Percentiles rank a stretch among this genome's conserved stretches.
phyloP scores from a whole-genome alignment of 2,797 vertebrate genomes.

The Takifugu rubripes region DNA sequence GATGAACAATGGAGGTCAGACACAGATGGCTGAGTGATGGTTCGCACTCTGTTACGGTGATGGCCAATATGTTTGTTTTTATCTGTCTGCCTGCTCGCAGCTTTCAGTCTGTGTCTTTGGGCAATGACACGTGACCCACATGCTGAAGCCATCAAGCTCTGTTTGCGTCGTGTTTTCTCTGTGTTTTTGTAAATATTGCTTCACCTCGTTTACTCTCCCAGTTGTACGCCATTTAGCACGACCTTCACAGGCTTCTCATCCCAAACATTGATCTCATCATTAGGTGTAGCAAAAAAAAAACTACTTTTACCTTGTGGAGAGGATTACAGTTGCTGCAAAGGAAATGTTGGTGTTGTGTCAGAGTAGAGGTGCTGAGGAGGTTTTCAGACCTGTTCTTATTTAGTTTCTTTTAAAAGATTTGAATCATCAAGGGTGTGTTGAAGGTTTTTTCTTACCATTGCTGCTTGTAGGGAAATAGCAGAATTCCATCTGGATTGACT shows the following conservation, averaged over 20 bases:
- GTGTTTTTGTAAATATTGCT: neutral
- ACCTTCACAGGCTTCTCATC: neutral
- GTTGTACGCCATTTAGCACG: neutral
- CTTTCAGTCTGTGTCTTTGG: neutral
- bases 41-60: constrained; percentile 33
- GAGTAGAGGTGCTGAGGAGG: neutral
- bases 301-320: constrained; percentile 9
- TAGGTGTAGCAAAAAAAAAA: constrained; percentile 15
- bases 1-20: constrained; percentile 59
- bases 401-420: neutral
- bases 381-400: neutral
- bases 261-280: neutral
- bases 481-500: too few relatives aligned
- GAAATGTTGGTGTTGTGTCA: neutral
- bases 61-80: constrained; percentile 33
- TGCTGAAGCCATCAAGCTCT: constrained; percentile 2
- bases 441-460: too few relatives aligned
- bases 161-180: constrained; percentile 7
- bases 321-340: neutral
- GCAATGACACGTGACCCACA: constrained; percentile 6
- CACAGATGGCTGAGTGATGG: constrained; percentile 42
- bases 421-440: too few relatives aligned
- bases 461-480: too few relatives aligned
- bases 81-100: constrained; percentile 7
- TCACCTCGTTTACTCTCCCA: neutral